phyloP scores from a whole-genome alignment of 2,797 vertebrate species.

The Meriones psammophilus region DNA sequence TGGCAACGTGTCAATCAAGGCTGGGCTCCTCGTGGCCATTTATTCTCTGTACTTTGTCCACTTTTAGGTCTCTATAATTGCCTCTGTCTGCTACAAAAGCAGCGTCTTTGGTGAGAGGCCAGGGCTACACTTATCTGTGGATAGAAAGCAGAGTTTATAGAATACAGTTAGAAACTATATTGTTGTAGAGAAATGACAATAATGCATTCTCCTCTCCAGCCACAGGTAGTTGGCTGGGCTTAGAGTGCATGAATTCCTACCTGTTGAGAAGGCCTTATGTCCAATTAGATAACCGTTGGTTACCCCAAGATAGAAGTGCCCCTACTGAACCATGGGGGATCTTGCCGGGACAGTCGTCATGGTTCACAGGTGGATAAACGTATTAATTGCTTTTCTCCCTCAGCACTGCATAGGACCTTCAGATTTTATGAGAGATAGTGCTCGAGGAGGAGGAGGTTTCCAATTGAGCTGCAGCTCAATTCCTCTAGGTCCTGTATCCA shows the following conservation, averaged over 20 bases:
- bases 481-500: too few species aligned
- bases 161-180: not conserved
- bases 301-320: too few species aligned
- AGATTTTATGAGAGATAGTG: not conserved
- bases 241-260: not conserved
- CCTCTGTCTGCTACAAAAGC: too few species aligned
- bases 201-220: not conserved
- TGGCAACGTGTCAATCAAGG: not conserved
- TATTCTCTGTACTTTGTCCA: not conserved
- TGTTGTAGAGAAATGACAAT: not conserved
- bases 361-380: too few species aligned
- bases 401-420: not conserved
- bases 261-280: too few species aligned
- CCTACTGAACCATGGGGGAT: not conserved
- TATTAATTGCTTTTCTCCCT: not conserved
- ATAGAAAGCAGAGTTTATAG: not conserved
- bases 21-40: not conserved
- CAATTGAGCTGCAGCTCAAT: not conserved
- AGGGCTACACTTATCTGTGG: not conserved
- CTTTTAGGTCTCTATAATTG: not conserved
- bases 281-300: not conserved
- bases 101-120: not conserved
- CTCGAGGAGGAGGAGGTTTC: not conserved
- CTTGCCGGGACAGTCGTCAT: not conserved
- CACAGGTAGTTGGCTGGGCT: not conserved